A percentile compares a stretch with the other conserved stretches of the same genome.
phyloP scores from a whole-genome alignment of 2,797 vertebrate species.

The Peromyscus attwateri region DNA sequence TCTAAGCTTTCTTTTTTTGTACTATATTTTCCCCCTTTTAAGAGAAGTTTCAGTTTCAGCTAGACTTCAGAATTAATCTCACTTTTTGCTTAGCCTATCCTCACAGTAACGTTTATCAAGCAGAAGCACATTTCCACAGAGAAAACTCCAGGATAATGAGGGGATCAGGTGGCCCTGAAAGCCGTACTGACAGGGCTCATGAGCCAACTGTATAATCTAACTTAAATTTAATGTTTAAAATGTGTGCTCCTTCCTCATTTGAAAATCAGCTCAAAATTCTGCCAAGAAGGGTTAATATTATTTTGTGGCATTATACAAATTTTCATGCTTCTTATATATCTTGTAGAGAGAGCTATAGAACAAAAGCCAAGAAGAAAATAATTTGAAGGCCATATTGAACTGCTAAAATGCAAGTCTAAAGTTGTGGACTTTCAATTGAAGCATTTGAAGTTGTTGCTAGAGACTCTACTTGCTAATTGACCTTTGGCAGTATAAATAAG shows the following conservation, averaged over 20 bases:
- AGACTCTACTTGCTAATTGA: neutral
- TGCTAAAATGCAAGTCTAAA: neutral
- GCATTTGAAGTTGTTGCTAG: neutral
- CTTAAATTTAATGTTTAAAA: constrained; percentile 53
- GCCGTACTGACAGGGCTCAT: neutral
- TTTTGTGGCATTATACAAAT: neutral
- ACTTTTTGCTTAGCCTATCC: neutral
- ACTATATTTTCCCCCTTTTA: neutral
- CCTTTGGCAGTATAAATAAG: neutral
- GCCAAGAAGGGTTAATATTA: constrained; percentile 2
- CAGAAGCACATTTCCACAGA: neutral
- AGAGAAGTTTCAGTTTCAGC: neutral
- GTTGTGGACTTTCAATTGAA: neutral
- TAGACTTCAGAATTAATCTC: constrained; percentile 16
- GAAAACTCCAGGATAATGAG: neutral
- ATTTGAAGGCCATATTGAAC: neutral
- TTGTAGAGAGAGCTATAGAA: neutral
- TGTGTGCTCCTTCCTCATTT: neutral
- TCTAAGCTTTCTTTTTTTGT: neutral
- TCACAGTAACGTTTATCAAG: neutral
- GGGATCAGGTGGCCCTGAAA: constrained; percentile 43
- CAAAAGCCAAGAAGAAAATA: constrained; percentile 17
- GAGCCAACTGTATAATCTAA: constrained; percentile 7
- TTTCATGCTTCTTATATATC: constrained; percentile 31
- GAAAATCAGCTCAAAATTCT: constrained; percentile 38